These are phyloP conservation scores for Erebia ligea DNA, from an alignment of 2,888 invertebrate genomes.

Conservation along the genomic window DNA sequence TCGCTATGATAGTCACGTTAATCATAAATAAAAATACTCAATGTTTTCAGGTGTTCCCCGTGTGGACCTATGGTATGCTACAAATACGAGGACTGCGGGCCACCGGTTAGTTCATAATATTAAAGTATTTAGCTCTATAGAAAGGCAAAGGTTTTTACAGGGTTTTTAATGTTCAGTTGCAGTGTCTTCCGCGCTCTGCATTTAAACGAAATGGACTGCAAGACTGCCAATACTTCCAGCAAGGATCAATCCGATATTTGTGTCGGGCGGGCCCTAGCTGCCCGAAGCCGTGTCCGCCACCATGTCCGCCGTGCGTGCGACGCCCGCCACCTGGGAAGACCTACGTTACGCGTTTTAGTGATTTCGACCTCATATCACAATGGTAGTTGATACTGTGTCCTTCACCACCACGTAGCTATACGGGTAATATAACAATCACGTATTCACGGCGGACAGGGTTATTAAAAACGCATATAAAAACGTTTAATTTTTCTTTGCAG, in stretches of 20 bases:
- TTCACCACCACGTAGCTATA: conserved; percentile 49
- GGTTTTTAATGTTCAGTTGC: conserved; percentile 58
- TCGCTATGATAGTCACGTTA: background rate
- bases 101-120: conserved; percentile 61
- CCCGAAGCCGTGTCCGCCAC: conserved; percentile 65
- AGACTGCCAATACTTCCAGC: conserved; percentile 79
- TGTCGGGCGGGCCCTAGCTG: conserved; percentile 68
- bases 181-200: conserved; percentile 78
- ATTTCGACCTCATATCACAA: conserved; percentile 75
- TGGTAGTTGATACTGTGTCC: conserved; percentile 60
- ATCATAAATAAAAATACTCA: background rate
- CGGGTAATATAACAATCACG: conserved; percentile 59
- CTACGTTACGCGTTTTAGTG: conserved; percentile 77
- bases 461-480: conserved; percentile 26
- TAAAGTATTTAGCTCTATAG: background rate
- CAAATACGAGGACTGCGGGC: conserved; percentile 80
- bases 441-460: conserved; percentile 64
- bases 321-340: conserved; percentile 77
- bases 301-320: conserved; percentile 77
- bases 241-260: conserved; percentile 77
- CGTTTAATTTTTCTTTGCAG: conserved; percentile 51
- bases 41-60: conserved; percentile 70
- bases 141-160: background rate
- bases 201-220: conserved; percentile 81
- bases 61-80: conserved; percentile 79